Evolutionary conservation across 2,888 invertebrate species (phyloP).

Genomic region (Conchocele bisecta): DNA sequence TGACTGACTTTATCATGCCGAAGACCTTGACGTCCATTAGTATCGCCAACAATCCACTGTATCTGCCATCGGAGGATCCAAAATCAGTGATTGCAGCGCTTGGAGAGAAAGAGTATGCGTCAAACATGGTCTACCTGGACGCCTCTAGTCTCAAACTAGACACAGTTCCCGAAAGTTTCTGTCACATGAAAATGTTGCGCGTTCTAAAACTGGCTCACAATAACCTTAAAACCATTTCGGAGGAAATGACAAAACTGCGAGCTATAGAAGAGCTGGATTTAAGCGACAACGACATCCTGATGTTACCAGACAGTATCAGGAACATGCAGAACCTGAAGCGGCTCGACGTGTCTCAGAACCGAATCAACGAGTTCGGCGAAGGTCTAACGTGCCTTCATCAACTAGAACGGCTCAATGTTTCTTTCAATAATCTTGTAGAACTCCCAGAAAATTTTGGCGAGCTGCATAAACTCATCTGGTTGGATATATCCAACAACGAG

Average conservation of each 20-base stretch:
- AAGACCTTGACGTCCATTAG: constrained; percentile 69
- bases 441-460: constrained; percentile 79
- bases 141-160: constrained; percentile 73
- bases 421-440: constrained; percentile 74
- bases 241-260: constrained; percentile 70
- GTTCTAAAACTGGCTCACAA: constrained; percentile 73
- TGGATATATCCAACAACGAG: constrained; percentile 78
- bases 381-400: constrained; percentile 66
- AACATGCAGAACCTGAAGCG: constrained; percentile 81
- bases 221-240: constrained; percentile 69
- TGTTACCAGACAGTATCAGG: constrained; percentile 61
- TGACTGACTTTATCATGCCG: constrained; percentile 74
- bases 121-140: constrained; percentile 70
- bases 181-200: constrained; percentile 70
- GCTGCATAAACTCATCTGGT: constrained; percentile 71
- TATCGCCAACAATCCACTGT: constrained; percentile 74
- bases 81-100: constrained; percentile 68
- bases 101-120: constrained; percentile 71
- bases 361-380: constrained; percentile 84
- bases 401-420: constrained; percentile 74
- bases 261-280: constrained; percentile 73
- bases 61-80: constrained; percentile 65
- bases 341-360: constrained; percentile 86
- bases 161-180: constrained; percentile 69
- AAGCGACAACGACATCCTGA: constrained; percentile 67